Percentiles rank a stretch among this genome's conserved stretches.
Conservation (phyloP, 1,140 invertebrate species). For the Megathymus violae region DNA sequence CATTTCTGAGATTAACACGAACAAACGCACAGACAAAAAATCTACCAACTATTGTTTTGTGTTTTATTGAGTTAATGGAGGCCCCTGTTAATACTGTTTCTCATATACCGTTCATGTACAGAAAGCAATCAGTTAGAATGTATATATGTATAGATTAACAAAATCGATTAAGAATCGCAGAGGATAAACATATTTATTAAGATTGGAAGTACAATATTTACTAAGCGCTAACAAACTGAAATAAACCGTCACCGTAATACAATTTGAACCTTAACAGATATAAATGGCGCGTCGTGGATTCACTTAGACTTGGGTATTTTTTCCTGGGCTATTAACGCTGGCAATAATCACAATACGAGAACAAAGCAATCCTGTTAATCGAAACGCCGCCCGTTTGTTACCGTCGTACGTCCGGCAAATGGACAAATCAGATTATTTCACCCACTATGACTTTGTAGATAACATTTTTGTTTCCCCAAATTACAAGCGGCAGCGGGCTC, state of each 20-base stretch:
- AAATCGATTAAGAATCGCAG: not conserved
- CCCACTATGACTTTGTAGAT: slow-evolving; percentile 79
- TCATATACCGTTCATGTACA: no score
- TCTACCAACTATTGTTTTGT: no score
- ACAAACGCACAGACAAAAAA: no score
- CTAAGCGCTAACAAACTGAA: slow-evolving; percentile 18
- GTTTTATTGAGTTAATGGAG: no score
- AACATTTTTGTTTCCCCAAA: slow-evolving; percentile 52
- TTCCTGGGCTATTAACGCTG: slow-evolving; percentile 48
- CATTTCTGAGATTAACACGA: no score
- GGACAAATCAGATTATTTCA: slow-evolving; percentile 83
- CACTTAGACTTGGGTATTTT: slow-evolving; percentile 35
- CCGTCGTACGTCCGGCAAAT: slow-evolving; percentile 73
- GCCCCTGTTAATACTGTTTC: no score
- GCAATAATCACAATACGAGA: slow-evolving; percentile 59
- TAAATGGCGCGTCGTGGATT: slow-evolving; percentile 36
- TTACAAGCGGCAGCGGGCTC: slow-evolving; percentile 34
- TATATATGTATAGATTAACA: no score
- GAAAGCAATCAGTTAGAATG: no score
- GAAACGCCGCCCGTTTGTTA: slow-evolving; percentile 73
- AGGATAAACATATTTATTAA: slow-evolving; percentile 1
- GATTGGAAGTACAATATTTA: slow-evolving; percentile 9
- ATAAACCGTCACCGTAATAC: slow-evolving; percentile 20
- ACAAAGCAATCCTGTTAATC: slow-evolving; percentile 81
- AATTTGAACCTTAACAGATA: slow-evolving; percentile 38